Base-by-base conservation (phyloP, 2,888 invertebrate genomes). In the Hirudinaria manillensis region DNA sequence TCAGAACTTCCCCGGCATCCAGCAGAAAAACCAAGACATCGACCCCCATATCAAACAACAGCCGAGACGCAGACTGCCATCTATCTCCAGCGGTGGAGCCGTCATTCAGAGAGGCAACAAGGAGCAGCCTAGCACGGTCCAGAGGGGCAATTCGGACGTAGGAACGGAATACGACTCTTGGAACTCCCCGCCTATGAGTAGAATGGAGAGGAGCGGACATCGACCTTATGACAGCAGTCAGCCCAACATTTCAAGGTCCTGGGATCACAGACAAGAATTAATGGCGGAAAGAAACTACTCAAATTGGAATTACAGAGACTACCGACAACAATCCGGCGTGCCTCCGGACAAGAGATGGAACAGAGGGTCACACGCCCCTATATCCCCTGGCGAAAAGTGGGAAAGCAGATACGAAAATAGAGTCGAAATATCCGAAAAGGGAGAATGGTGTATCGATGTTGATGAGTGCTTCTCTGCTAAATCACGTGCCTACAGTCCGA, bases 401-500 rank as follows among this genome's bases (percentile, higher is more conserved):
- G 72, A 51, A 16, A 72, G 55, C 24, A 29, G 65, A n/a, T 27
- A 55, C 21, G 73, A 73, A n/a, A 32, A 36, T 19, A 29, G 73
- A 32, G 36, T 65, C n/a, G 73, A 73, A 55, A 29, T 73, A 36
- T 61, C n/a, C 13, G 73, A 73, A 7, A 34, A 45, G 21, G 73
- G 73, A n/a, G 73, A 73, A n/a, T 73, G 73, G 73, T 56, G 65
- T 24, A 73, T 73, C 55, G 73, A 73, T 55, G 73, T 73, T 27
- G 73, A 73, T 36, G 73, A 73, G 45, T 65, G 73, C 45, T 73
- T 73, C 65, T 73, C 73, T 29, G 73, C 56, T 34, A 34, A 55
- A 29, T 45, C 73, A 16, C 73, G 73, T 73, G 73, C 73, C 73
- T 73, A 73, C 65, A 24, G 38, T 53, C 55, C 73, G n/a, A 68